Base-by-base conservation (phyloP, 1,140 invertebrate genomes). In the Maniola jurtina region DNA sequence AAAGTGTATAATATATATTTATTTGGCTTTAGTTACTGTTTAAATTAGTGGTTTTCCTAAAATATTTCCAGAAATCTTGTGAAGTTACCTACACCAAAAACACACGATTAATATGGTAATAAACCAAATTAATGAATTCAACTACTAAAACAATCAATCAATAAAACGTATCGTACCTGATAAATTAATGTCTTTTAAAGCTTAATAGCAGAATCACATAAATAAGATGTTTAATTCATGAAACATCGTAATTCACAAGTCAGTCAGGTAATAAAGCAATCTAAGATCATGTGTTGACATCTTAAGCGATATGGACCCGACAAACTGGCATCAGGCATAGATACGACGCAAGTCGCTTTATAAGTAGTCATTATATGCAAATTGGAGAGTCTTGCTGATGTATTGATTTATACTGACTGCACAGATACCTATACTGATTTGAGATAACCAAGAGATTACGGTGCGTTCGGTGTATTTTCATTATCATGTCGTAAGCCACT, bases 281-380 rank as follows among this genome's bases (percentile, higher is more conserved):
- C 79, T 77, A 68, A 73, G 69, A 76, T 79, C 72, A 76, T 40
- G 70, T 73, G 79, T 76, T 81, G 81, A 79, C 83, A 81, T 76
- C 73, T 71, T 69, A 72, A 73, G 72, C 68, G 73, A 77, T 78
- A 73, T 76, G 70, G 66, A 69, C 71, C 76, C 70, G 70, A 68
- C 74, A 66, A 66, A 65, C 72, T 75, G 74, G 42, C 42, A 45
- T 45, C 42, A 45, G 54, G 54, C 69, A 70, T 70, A 79, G 73
- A 77, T 79, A 76, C 76, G 76, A 79, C 76, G 69, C 76, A 77
- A 77, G 76, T 77, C 69, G 76, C 74, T 77, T 82, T 85, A 81
- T 79, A 81, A 84, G 79, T 77, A 86, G 81, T 79, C 79, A 84
- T 86, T 86, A 86, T 86, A 84, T 86, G 83, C 74, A 83, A 86